Percentiles rank a stretch among this genome's conserved stretches.
These are phyloP conservation scores for Pristis pectinata DNA, from an alignment of 2,797 vertebrate genomes.

Conservation along the genomic window DNA sequence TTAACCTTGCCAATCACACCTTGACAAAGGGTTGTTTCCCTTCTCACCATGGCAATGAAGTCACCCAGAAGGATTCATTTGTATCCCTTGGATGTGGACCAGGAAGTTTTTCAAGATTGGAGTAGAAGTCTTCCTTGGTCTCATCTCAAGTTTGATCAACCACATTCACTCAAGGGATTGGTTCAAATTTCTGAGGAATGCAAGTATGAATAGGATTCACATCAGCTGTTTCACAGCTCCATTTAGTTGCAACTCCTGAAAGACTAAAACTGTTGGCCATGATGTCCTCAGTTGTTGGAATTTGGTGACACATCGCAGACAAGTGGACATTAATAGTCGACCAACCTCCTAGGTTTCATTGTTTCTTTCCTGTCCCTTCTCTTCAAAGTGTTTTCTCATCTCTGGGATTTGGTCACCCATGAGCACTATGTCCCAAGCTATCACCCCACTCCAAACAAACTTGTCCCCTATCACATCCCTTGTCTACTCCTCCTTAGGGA, in stretches of 20 bases:
- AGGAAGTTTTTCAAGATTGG: too few relatives aligned
- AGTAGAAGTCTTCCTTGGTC: too few relatives aligned
- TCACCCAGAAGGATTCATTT: too few relatives aligned
- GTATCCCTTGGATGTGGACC: too few relatives aligned
- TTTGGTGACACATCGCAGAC: neutral
- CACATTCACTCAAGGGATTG: neutral
- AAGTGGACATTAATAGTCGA: neutral
- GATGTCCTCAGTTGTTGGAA: neutral
- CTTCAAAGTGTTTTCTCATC: neutral
- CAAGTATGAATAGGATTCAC: slow-evolving; percentile 4
- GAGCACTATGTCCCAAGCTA: too few relatives aligned
- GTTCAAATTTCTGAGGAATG: neutral
- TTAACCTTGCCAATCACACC: too few relatives aligned
- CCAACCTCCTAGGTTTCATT: neutral
- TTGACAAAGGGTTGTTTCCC: too few relatives aligned
- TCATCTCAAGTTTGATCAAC: neutral
- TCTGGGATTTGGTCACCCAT: too few relatives aligned
- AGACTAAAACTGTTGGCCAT: neutral
- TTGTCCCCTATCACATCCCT: too few relatives aligned
- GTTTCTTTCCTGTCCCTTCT: neutral
- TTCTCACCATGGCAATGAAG: too few relatives aligned
- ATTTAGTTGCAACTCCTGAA: slow-evolving; percentile 1
- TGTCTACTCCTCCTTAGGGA: too few relatives aligned
- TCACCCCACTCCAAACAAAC: too few relatives aligned
- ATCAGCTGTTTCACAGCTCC: neutral